Evolutionary conservation across 2,888 invertebrate genomes (phyloP).

Genomic region (Lobophora halterata): DNA sequence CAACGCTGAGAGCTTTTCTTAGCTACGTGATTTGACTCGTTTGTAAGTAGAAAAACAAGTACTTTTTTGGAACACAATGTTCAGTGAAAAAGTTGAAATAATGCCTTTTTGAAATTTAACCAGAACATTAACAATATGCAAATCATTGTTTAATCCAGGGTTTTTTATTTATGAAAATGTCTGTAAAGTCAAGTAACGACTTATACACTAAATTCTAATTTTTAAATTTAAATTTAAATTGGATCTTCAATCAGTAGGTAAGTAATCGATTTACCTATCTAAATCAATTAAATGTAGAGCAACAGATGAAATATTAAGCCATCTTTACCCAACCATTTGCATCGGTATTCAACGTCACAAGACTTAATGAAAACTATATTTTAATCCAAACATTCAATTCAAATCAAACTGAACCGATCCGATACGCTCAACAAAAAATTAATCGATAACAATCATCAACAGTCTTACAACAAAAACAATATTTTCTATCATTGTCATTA

Average conservation of each 20-base stretch:
- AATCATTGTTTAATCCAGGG: slow-evolving; percentile 2
- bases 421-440: slow-evolving; percentile 73
- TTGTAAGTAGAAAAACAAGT: slow-evolving; percentile 74
- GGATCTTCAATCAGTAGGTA: too few relatives aligned
- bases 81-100: slow-evolving; percentile 18
- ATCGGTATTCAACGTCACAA: slow-evolving; percentile 17
- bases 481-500: slow-evolving; percentile 79
- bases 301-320: too few relatives aligned
- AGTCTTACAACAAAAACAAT: slow-evolving; percentile 73
- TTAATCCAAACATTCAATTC: slow-evolving; percentile 76
- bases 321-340: slow-evolving; percentile 1
- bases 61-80: slow-evolving; percentile 28
- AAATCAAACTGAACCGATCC: slow-evolving; percentile 66
- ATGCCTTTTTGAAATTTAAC: too few relatives aligned
- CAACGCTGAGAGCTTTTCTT: slow-evolving; percentile 55
- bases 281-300: too few relatives aligned
- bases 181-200: too few relatives aligned
- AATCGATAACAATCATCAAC: slow-evolving; percentile 80
- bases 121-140: neutral
- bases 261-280: too few relatives aligned
- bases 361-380: slow-evolving; percentile 65
- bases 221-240: too few relatives aligned
- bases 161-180: too few relatives aligned
- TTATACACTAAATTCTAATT: too few relatives aligned
- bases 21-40: slow-evolving; percentile 69